A percentile compares a stretch with the other conserved stretches of the same genome.
phyloP scores from a whole-genome alignment of 1,140 invertebrate species.

The Wiebesia pumilae region DNA sequence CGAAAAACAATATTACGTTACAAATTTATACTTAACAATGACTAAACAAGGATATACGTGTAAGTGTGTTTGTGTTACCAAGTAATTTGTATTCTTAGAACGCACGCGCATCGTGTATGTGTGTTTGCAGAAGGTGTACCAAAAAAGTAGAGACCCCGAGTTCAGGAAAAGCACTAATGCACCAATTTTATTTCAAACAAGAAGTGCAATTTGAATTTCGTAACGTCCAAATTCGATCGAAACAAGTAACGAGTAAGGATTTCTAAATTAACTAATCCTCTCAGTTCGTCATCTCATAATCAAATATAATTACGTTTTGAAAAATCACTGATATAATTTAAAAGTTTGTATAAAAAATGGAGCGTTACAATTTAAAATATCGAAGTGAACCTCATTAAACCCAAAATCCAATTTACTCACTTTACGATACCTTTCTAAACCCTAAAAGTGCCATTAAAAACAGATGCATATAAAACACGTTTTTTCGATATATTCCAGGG shows the following conservation, averaged over 20 bases:
- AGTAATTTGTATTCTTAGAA: slow-evolving; percentile 41
- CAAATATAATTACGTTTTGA: too few species aligned
- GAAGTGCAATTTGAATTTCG: background rate
- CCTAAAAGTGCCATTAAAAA: background rate
- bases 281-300: too few species aligned
- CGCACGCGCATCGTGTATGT: background rate
- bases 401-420: background rate
- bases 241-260: too few species aligned
- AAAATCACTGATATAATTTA: too few species aligned
- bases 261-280: too few species aligned
- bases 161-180: background rate
- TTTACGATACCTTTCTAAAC: background rate
- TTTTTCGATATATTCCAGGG: background rate
- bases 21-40: slow-evolving; percentile 30
- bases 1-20: slow-evolving; percentile 19
- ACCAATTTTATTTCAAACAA: background rate
- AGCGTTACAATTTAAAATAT: too few species aligned
- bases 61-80: slow-evolving; percentile 40
- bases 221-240: background rate
- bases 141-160: background rate
- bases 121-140: background rate
- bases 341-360: background rate
- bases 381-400: background rate
- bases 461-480: background rate
- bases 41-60: slow-evolving; percentile 22